These are phyloP conservation scores for Lucifuga dentata DNA, from an alignment of 2,113 vertebrate genomes.

Conservation along the genomic window DNA sequence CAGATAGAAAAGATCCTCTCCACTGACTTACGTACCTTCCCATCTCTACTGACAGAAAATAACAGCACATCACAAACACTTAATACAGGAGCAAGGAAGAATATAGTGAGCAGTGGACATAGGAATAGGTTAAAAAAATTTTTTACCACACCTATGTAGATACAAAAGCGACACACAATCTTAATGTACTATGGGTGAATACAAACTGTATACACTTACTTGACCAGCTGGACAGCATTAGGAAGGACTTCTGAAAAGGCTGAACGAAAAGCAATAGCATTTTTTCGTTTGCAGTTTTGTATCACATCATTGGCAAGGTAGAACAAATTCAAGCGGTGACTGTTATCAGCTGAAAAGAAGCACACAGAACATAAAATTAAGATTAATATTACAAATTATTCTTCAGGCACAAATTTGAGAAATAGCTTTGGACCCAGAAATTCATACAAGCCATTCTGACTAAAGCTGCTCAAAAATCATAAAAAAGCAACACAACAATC, in stretches of 20 bases:
- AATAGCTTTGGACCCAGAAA: background rate
- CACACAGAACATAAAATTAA: constrained; percentile 9
- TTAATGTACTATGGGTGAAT: background rate
- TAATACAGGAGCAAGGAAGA: background rate
- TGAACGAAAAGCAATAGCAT: constrained; percentile 92
- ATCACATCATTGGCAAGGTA: constrained; percentile 98
- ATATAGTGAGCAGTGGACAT: too few relatives aligned
- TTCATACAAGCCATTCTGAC: too few relatives aligned
- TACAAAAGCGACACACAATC: background rate
- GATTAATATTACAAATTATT: background rate
- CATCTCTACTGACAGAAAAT: constrained; percentile 85
- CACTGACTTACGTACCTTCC: constrained; percentile 91
- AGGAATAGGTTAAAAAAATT: too few relatives aligned
- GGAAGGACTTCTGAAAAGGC: constrained; percentile 94
- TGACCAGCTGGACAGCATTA: constrained; percentile 91
- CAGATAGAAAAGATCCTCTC: constrained; percentile 97
- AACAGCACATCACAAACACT: background rate
- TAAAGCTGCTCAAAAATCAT: background rate
- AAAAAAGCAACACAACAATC: background rate
- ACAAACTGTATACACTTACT: constrained; percentile 81
- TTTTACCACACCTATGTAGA: too few relatives aligned
- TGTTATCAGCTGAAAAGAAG: constrained; percentile 86
- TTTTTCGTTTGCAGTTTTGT: constrained; percentile 98
- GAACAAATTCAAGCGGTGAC: constrained; percentile 96
- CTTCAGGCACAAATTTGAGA: background rate